Conservation (phyloP, 2,113 vertebrate genomes). For the Meriones unguiculatus region DNA sequence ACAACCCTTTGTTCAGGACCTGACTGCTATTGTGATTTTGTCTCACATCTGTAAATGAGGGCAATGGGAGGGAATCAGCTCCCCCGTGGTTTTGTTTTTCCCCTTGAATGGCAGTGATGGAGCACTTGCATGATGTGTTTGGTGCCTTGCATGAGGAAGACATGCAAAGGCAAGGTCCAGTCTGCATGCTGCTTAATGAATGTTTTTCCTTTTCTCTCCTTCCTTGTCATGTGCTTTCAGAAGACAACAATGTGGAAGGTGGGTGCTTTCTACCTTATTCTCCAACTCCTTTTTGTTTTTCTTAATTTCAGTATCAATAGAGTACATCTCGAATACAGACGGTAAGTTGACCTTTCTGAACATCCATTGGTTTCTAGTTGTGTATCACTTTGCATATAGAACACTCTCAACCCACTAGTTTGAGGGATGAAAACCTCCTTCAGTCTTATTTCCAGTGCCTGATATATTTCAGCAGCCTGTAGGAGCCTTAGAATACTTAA, state of each 20-base stretch:
- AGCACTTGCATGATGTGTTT: slow-evolving; percentile 98
- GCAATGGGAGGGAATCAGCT: slow-evolving; percentile 77
- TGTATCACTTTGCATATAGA: slow-evolving; percentile 83
- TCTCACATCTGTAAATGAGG: slow-evolving; percentile 68
- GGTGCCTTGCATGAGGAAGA: slow-evolving; percentile 97
- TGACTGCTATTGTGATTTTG: slow-evolving; percentile 42
- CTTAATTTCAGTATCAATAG: slow-evolving; percentile 82
- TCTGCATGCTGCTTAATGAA: slow-evolving; percentile 99
- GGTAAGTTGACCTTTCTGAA: slow-evolving; percentile 87
- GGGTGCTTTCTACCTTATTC: slow-evolving; percentile 93
- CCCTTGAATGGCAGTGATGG: slow-evolving; percentile 87
- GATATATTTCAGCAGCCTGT: neutral
- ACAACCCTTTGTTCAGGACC: slow-evolving; percentile 71
- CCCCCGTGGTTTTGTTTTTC: slow-evolving; percentile 84
- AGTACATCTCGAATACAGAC: slow-evolving; percentile 77
- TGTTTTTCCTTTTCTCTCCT: slow-evolving; percentile 99
- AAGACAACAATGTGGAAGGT: slow-evolving; percentile 98
- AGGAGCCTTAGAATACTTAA: slow-evolving; percentile 18
- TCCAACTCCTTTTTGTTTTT: slow-evolving; percentile 84
- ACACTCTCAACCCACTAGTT: slow-evolving; percentile 2
- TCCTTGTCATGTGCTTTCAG: slow-evolving; percentile 97
- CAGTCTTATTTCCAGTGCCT: neutral
- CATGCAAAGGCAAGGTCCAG: slow-evolving; percentile 97
- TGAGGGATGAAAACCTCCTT: neutral
- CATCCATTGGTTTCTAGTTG: slow-evolving; percentile 62